Base-by-base conservation (phyloP, 1,140 invertebrate genomes). In the Teleogryllus occipitalis region DNA sequence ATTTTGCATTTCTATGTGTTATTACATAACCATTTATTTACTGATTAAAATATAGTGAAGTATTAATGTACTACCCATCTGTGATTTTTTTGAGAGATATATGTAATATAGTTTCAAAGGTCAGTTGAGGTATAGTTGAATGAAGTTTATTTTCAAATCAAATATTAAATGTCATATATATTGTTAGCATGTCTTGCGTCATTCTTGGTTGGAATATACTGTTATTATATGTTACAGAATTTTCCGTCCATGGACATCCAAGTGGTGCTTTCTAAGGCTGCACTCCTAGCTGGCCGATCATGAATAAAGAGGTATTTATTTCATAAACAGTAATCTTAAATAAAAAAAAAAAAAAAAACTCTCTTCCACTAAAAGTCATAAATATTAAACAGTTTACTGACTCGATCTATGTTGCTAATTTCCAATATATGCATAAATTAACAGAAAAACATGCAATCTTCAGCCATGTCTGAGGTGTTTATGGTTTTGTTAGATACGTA, bases 161-260 rank as follows among this genome's bases (percentile, higher is more conserved):
- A 75, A 75, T 10, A 21, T 12, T 7, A 21, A 75, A 22, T 75
- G 74, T 0, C 7, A 1, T 14, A 75, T 39, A 15, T 8, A 21
- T 10, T 75, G 22, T 7, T 73, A 8, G 18, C 8, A 8, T 12
- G 12, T 21, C 7, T 74, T 74, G 15, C 4, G 18, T 75, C 18
- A 3, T 27, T 14, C 15, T 0, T 6, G 7, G 21, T 15, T 73
- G 7, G 74, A 12, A 39, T 39, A 39, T 39, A 5, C 27, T 39
- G 27, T 65, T 65, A 65, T 18, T 7, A 10, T 54, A 8, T 65
- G 54, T 65, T 65, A 3, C 54, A 65, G 54, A 94, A 93, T 85
- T 94, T 93, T 86, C 93, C 93, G 74, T 89, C 92, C 12, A 93
- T 90, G 84, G 93, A 95, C 85, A 92, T 94, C 39, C 89, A 91